phyloP scores from a whole-genome alignment of 2,113 vertebrate genomes.

The Daubentonia madagascariensis region DNA sequence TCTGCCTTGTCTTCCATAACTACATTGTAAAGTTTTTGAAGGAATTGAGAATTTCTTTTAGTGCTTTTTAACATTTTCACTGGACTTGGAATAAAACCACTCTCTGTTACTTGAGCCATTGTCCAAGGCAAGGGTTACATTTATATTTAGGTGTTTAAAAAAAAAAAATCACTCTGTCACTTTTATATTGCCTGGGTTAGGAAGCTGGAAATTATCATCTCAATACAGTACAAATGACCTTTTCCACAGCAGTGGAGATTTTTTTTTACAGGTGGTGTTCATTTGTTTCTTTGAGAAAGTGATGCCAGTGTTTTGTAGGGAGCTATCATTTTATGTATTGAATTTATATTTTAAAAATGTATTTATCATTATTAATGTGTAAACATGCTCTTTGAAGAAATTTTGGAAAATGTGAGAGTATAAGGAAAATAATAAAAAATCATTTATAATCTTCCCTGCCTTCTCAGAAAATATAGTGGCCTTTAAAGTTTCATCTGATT shows the following conservation, averaged over 20 bases:
- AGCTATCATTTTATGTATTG: background rate
- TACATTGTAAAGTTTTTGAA: background rate
- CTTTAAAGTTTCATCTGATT: slow-evolving; percentile 6
- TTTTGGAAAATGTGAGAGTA: background rate
- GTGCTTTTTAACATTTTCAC: background rate
- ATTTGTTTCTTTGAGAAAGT: slow-evolving; percentile 6
- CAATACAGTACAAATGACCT: background rate
- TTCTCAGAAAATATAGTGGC: slow-evolving; percentile 16
- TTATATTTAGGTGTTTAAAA: slow-evolving; percentile 11
- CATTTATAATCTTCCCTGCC: background rate
- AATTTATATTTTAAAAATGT: background rate
- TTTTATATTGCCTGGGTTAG: background rate
- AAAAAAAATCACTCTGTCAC: background rate
- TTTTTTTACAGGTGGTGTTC: background rate
- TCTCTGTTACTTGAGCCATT: slow-evolving; percentile 5
- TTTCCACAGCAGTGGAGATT: background rate
- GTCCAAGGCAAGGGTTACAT: background rate
- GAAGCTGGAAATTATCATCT: background rate
- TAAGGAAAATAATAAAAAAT: background rate
- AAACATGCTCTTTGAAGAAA: background rate
- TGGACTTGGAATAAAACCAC: background rate
- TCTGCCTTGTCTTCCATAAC: background rate
- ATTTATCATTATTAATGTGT: background rate
- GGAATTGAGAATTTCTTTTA: slow-evolving; percentile 8
- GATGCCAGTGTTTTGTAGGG: background rate